Base-by-base conservation (phyloP, 1,140 invertebrate genomes). In the Drosophila subobscura region DNA sequence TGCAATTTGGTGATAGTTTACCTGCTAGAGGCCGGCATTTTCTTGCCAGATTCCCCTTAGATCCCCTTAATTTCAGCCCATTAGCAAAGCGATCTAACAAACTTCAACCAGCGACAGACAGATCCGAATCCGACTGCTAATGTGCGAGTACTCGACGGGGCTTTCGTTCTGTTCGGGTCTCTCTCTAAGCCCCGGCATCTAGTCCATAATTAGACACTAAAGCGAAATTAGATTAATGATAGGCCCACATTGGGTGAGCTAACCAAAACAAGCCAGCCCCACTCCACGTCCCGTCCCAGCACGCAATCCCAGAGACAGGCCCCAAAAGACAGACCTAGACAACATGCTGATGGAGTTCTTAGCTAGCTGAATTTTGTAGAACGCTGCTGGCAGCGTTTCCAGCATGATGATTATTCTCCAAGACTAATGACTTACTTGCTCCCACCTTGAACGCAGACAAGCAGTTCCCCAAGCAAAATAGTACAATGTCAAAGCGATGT, bases 211-310 rank as follows among this genome's bases (percentile, higher is more conserved):
- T 75, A 85, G 29, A 47, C 72, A 63, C 72, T 85, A 79, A 81
- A 65, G 83, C 78, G 77, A 79, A 86, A 88, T 88, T 86, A 86
- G 84, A 86, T 86, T 86, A 88, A 86, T 86, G 83, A 88, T 86
- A 81, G 83, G 51, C 68, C 57, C 80, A 67, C 79, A 83, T 79
- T 83, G 67, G 60, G 45, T 54, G 29, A 67, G 52, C 52, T 42
- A 58, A 72, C 56, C 64, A 25, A 59, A 55, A 77, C 54, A 72
- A 44, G 10, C 5, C 14, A 20, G 5, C n/a, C 29, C 49, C 33
- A 12, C 10, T 37, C 61, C 47, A 4, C 12, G 3, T 49, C 47
- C 64, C 72, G 58, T 60, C 14, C 5, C 47, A 60, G 42, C 79
- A 83, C 79, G 79, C 79, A 72, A 75, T 40, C 61, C 7, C 10